Evolutionary conservation across 2,888 invertebrate genomes (phyloP).

Genomic region (Eudemis profundana): DNA sequence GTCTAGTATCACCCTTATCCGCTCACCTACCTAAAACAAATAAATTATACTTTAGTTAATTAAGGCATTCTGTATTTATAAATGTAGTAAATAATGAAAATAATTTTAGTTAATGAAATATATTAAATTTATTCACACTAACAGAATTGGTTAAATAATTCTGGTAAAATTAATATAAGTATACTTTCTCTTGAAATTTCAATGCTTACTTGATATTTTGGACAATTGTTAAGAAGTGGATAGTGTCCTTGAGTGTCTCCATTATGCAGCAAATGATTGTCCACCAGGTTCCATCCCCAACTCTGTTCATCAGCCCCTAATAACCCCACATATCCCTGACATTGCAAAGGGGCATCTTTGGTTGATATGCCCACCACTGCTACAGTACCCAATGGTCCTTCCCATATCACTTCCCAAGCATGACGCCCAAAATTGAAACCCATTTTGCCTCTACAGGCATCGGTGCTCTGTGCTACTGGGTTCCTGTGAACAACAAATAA

Average conservation of each 20-base stretch:
- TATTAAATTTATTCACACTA: neutral
- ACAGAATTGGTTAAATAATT: neutral
- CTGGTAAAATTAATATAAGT: neutral
- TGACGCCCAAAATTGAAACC: constrained; percentile 96
- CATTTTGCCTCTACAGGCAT: constrained; percentile 95
- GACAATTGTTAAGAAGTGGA: constrained; percentile 97
- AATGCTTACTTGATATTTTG: constrained; percentile 95
- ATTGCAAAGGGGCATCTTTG: constrained; percentile 96
- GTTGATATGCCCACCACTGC: constrained; percentile 98
- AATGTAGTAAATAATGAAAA: too few species aligned
- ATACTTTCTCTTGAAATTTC: neutral
- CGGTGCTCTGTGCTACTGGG: constrained; percentile 99
- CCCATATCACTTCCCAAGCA: constrained; percentile 99
- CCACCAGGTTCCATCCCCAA: constrained; percentile 99
- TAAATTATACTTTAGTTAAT: too few species aligned
- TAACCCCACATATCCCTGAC: constrained; percentile 97
- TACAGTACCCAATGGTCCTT: constrained; percentile 98
- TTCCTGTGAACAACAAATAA: constrained; percentile 85
- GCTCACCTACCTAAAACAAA: constrained; percentile 93
- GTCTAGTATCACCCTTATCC: constrained; percentile 98
- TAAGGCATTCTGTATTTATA: too few species aligned
- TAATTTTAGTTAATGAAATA: neutral
- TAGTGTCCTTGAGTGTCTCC: constrained; percentile 97
- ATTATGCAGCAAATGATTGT: constrained; percentile 98
- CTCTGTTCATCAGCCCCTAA: constrained; percentile 98